A percentile compares a stretch with the other conserved stretches of the same genome.
phyloP scores from a whole-genome alignment of 2,113 vertebrate genomes.

The Sturnus vulgaris region DNA sequence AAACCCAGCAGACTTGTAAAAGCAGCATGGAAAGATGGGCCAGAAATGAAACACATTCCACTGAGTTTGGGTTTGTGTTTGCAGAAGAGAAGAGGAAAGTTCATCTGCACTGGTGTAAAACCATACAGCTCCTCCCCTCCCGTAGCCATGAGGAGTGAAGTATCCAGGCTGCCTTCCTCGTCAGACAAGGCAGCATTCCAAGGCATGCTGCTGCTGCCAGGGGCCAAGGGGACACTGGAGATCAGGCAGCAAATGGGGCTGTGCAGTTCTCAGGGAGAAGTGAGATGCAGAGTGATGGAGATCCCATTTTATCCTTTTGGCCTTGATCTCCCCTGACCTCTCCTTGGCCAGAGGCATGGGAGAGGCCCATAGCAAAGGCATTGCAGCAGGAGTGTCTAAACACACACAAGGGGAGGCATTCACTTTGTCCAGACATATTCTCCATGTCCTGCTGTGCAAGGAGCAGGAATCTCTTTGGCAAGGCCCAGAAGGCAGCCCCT shows the following conservation, averaged over 20 bases:
- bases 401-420: background rate
- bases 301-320: background rate
- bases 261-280: background rate
- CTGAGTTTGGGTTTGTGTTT: background rate
- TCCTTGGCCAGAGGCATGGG: background rate
- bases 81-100: background rate
- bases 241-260: fast-evolving
- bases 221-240: background rate
- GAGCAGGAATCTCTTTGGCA: background rate
- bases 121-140: background rate
- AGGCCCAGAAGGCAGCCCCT: fast-evolving
- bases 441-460: background rate
- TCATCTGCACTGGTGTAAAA: background rate
- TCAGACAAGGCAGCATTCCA: background rate
- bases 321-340: background rate
- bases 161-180: background rate
- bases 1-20: slow-evolving; percentile 26
- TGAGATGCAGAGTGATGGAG: background rate
- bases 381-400: background rate
- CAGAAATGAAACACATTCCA: slow-evolving; percentile 40
- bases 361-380: background rate
- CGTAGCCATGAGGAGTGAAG: background rate
- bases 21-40: background rate
- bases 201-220: background rate
- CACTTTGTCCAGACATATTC: background rate